phyloP scores from a whole-genome alignment of 92 coral and sea anemone genomes.

The Epizoanthus rinbou region DNA sequence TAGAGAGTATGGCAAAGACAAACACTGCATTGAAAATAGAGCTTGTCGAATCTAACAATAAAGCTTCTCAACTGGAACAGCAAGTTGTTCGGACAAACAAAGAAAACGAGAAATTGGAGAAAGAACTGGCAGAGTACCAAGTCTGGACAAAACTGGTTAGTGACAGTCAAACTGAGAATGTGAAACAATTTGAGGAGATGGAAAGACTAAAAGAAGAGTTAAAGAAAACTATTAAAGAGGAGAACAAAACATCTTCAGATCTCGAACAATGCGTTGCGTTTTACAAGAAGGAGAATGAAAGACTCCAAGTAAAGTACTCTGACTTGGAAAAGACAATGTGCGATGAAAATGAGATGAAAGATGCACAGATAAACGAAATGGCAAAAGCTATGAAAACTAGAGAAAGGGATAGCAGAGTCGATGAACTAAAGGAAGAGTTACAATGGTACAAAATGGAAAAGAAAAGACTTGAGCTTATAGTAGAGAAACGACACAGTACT shows the following conservation, averaged over 20 bases:
- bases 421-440: slow-evolving; percentile 31
- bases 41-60: slow-evolving; percentile 19
- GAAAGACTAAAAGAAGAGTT: slow-evolving; percentile 17
- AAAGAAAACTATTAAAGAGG: background rate
- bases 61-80: slow-evolving; percentile 32
- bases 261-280: slow-evolving; percentile 24
- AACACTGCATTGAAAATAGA: slow-evolving; percentile 22
- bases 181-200: slow-evolving; percentile 22
- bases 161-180: slow-evolving; percentile 19
- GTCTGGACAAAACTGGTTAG: slow-evolving; percentile 18
- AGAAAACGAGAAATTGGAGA: slow-evolving; percentile 52
- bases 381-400: background rate
- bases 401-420: slow-evolving; percentile 24
- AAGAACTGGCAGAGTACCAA: slow-evolving; percentile 4
- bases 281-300: slow-evolving; percentile 40
- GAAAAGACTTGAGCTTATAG: slow-evolving; percentile 28
- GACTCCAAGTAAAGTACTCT: slow-evolving; percentile 27
- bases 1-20: slow-evolving; percentile 15
- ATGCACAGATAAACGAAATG: background rate
- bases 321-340: slow-evolving; percentile 5
- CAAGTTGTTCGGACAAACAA: slow-evolving; percentile 51
- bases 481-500: slow-evolving; percentile 6
- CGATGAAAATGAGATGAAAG: background rate
- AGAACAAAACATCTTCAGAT: slow-evolving; percentile 1
- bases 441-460: slow-evolving; percentile 39